Base-by-base conservation (phyloP, 2,797 vertebrate genomes). In the Poecile montanus region DNA sequence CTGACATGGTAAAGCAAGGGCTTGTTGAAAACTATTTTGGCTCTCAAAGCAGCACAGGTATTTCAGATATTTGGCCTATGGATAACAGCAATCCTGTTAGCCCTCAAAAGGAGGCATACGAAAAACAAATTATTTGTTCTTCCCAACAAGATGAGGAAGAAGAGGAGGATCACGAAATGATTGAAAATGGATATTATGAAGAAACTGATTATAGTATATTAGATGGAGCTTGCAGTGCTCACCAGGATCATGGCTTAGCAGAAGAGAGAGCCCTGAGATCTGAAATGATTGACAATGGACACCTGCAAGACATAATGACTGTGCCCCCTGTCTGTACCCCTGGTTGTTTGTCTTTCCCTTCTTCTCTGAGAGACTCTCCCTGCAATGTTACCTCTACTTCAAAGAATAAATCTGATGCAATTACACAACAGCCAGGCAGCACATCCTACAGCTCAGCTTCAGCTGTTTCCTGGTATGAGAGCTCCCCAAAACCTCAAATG, bases 11-110 rank as follows among this genome's bases (percentile, higher is more conserved):
- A n/a, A 99, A 99, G 71, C 98, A 99, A 80, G 99, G 99, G 27
- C 98, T 99, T 97, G 99, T 99, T 11, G 99, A 99, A 97, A 99
- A 99, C 97, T 99, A 99, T 96, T 99, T 99, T 96, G 98, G 99
- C 78, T 99, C 98, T 56, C 98, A 96, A 96, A 99, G 98, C 58
- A 99, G 98, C 97, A 98, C 98, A 5, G 98, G 98, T 91, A 97
- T 98, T 94, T 99, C 98, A 30, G 98, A 99, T 88, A 98, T 98
- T 85, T 99, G 98, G 96, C 98, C 98, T 21, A 40, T 97, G 88
- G 98, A 98, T 96, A 98, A 97, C 40, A 98, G 97, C 22, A 97
- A 97, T 95, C 98, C 98, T 14, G 68, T 95, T 73, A 97, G 95
- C 83, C 95, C 97, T 95, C 97, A 98, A 72, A 98, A 98, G 74